These are phyloP conservation scores for Hemicordylus capensis DNA, from an alignment of 2,113 vertebrate genomes.

Conservation along the genomic window DNA sequence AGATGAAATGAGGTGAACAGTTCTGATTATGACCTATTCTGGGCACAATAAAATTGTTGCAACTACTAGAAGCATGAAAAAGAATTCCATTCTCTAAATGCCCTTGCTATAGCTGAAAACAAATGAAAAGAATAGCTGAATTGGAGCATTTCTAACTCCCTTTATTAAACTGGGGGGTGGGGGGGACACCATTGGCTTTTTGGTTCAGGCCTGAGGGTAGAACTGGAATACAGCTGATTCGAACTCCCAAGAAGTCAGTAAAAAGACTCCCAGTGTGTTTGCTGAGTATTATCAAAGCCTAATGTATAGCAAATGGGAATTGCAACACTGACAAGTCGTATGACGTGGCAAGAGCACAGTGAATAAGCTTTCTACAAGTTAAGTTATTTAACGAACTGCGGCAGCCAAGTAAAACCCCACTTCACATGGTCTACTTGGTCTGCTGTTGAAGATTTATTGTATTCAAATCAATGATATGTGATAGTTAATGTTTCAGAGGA, in stretches of 20 bases:
- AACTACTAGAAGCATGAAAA: background rate
- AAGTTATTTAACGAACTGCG: background rate
- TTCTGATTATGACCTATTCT: background rate
- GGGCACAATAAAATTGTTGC: background rate
- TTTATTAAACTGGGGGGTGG: background rate
- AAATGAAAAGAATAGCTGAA: background rate
- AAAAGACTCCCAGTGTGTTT: background rate
- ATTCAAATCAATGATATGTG: background rate
- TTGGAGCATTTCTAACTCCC: background rate
- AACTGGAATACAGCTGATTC: background rate
- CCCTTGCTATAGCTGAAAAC: background rate
- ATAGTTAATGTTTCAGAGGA: background rate
- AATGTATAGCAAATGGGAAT: background rate
- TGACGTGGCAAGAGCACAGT: background rate
- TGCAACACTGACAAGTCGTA: background rate
- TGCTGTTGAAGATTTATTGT: background rate
- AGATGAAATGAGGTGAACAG: background rate
- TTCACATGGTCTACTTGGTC: background rate
- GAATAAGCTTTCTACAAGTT: slow-evolving; percentile 12
- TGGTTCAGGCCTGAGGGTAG: slow-evolving; percentile 13
- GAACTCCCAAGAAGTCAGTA: background rate
- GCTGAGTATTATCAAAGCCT: background rate
- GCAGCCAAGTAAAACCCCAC: background rate
- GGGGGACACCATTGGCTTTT: background rate
- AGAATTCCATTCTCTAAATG: background rate